These are phyloP conservation scores for Sweltsa coloradensis DNA, from an alignment of 1,140 invertebrate genomes.

Conservation along the genomic window DNA sequence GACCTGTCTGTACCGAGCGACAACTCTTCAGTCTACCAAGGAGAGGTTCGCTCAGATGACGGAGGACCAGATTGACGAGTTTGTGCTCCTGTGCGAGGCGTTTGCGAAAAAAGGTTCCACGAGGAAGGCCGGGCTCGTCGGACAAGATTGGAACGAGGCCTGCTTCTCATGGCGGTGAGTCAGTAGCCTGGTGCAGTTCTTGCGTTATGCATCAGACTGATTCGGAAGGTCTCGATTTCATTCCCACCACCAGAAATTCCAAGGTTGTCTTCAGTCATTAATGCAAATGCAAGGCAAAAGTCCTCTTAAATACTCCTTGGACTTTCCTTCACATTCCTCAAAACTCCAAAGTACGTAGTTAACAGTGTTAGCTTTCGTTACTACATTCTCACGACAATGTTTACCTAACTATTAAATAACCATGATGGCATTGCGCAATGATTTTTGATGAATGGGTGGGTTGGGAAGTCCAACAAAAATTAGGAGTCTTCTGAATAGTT, in stretches of 20 bases:
- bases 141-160: conserved; percentile 59
- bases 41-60: conserved; percentile 65
- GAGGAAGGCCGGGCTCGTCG: conserved; percentile 63
- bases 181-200: too few species aligned
- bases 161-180: conserved; percentile 53
- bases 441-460: too few species aligned
- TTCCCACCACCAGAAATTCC: not conserved
- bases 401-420: too few species aligned
- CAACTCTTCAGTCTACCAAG: conserved; percentile 55
- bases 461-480: too few species aligned
- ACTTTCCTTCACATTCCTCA: too few species aligned
- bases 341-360: too few species aligned
- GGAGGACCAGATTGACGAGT: conserved; percentile 54
- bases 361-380: too few species aligned
- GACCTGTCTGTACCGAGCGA: conserved; percentile 48
- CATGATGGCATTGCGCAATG: too few species aligned
- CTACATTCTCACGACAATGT: too few species aligned
- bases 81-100: conserved; percentile 44
- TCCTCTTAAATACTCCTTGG: conserved; percentile 24
- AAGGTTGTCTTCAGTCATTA: not conserved
- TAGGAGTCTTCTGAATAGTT: too few species aligned
- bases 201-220: too few species aligned
- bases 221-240: too few species aligned
- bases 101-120: conserved; percentile 62
- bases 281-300: not conserved